Evolutionary conservation across 2,888 invertebrate species (phyloP), one percentile per base, ranked within the genome.

Genomic region (Arge pagana): DNA sequence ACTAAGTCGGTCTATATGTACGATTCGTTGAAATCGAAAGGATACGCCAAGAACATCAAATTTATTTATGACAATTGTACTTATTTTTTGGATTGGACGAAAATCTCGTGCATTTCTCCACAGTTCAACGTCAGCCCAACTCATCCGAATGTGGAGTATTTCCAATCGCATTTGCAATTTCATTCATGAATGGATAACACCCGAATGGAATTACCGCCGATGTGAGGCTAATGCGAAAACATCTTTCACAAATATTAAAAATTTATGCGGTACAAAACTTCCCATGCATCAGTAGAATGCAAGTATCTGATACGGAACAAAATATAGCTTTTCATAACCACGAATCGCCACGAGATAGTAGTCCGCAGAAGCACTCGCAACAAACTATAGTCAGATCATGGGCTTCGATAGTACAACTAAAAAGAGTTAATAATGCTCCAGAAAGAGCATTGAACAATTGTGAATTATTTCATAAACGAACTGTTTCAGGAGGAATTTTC

Each of bases 131-230:
- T 8, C 51, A 54, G 24, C n/a, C 10, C 8, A 54, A 51, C 48
- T 8, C 10, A 8, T n/a, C 40, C 21, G 51, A 54, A 33, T 54
- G 51, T 41, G 41, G 54, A 4, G 35, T 48, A n/a, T 54, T 35
- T 30, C 23, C 54, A n/a, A 48, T 54, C 16, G 54, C 54, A 6
- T 54, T 45, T 31, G 48, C 48, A 3, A 35, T 35, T 1, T 54
- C 51, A n/a, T n/a, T n/a, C n/a, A n/a, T 1, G 52, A 43, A 23
- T 59, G 43, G 0, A 50, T 11, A 3, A 64, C 49, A 0, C 45
- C 41, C 16, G 51, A 61, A 10, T 56, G 35, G 16, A 53, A 59
- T 18, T 52, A 53, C 11, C 51, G 52, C 1, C 63, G 24, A 4
- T 53, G 15, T 3, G 61, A 13, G 6, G 56, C 54, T 62, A 18